A percentile compares a stretch with the other conserved stretches of the same genome.
Evolutionary conservation across 1,140 invertebrate genomes (phyloP).

Genomic region (Drosophila navojoa): DNA sequence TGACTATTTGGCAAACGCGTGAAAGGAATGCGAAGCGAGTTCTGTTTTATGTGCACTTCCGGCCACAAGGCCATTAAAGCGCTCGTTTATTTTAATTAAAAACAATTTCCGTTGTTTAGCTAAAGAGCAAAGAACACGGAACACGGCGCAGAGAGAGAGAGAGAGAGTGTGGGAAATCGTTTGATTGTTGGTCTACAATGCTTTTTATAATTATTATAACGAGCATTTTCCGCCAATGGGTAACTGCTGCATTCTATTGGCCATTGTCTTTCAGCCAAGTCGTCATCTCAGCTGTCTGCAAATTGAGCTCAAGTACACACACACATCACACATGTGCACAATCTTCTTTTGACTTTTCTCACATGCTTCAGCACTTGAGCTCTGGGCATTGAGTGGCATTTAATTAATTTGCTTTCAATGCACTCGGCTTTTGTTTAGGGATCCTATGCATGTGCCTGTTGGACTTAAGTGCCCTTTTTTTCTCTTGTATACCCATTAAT

Average conservation of each 20-base stretch:
- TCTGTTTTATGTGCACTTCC: constrained; percentile 37
- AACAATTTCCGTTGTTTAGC: constrained; percentile 63
- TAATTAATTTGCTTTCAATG: constrained; percentile 73
- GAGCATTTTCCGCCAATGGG: constrained; percentile 47
- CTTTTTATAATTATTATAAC: constrained; percentile 50
- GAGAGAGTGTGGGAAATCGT: constrained; percentile 44
- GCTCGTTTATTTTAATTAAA: constrained; percentile 73
- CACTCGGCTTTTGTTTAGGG: constrained; percentile 14
- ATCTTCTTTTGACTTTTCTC: constrained; percentile 35
- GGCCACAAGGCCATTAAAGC: constrained; percentile 40
- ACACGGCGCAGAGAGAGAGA: background rate
- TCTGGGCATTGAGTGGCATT: constrained; percentile 66
- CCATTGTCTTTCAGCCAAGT: constrained; percentile 16
- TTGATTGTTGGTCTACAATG: constrained; percentile 38
- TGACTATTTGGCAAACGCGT: background rate
- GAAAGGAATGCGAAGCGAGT: background rate
- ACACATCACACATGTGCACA: background rate
- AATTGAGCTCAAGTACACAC: background rate
- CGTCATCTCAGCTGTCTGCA: constrained; percentile 8
- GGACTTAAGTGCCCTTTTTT: constrained; percentile 18
- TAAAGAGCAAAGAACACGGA: constrained; percentile 3
- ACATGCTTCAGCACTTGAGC: constrained; percentile 25
- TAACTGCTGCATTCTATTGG: constrained; percentile 25
- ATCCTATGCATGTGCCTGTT: constrained; percentile 19
- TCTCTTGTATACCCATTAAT: background rate